Conservation (phyloP, 2,113 vertebrate genomes). For the Aplodontia rufa region DNA sequence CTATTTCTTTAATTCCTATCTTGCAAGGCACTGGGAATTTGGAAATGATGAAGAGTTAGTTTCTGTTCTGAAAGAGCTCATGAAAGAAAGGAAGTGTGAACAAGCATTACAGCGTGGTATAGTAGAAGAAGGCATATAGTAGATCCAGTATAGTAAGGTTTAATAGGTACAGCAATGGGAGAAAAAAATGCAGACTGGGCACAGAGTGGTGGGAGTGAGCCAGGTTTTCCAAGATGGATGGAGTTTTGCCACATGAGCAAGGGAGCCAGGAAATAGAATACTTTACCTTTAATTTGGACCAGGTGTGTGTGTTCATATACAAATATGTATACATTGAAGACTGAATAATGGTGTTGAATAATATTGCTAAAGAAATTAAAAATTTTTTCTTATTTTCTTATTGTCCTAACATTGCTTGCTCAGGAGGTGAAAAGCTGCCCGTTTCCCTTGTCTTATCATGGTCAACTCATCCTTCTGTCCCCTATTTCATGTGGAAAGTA, state of each 20-base stretch:
- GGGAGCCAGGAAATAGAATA: neutral
- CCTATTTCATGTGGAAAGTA: neutral
- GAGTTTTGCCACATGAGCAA: neutral
- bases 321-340: neutral
- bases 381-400: neutral
- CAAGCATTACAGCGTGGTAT: neutral
- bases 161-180: neutral
- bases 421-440: neutral
- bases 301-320: neutral
- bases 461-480: neutral
- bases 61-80: neutral
- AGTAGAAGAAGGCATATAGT: neutral
- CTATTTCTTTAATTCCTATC: neutral
- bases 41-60: neutral
- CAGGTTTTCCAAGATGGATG: neutral
- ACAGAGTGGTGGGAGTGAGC: neutral
- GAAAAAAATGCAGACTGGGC: too few relatives aligned
- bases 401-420: neutral
- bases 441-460: neutral
- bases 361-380: neutral
- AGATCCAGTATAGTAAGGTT: neutral
- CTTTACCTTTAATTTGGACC: conserved; percentile 3
- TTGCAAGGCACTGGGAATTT: neutral
- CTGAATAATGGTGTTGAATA: neutral
- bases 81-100: neutral